Percentiles rank a stretch among this genome's conserved stretches.
These are phyloP conservation scores for Nesoenas mayeri DNA, from an alignment of 2,113 vertebrate genomes.

Conservation along the genomic window DNA sequence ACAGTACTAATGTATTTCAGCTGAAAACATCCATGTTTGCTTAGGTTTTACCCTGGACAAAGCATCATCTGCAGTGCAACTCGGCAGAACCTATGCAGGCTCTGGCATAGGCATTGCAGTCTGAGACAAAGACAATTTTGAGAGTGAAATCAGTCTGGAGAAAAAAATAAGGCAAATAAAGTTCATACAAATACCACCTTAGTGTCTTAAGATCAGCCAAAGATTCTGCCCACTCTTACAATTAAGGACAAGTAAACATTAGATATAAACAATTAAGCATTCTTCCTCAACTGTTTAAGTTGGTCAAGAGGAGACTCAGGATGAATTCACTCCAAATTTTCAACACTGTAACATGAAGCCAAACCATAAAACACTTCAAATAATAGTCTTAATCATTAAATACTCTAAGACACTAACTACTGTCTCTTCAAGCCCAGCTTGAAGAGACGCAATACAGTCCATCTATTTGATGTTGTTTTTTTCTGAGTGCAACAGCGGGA, in stretches of 20 bases:
- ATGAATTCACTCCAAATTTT: neutral
- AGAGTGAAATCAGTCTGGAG: neutral
- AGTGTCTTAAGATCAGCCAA: neutral
- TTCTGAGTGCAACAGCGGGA: neutral
- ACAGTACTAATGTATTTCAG: neutral
- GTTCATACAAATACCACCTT: neutral
- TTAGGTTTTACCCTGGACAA: neutral
- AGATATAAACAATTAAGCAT: neutral
- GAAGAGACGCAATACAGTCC: neutral
- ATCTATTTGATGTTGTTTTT: neutral
- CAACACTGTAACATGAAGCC: neutral
- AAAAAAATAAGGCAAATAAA: neutral
- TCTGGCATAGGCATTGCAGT: neutral
- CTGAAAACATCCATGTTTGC: neutral
- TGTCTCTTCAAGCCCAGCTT: neutral
- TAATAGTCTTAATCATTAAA: neutral
- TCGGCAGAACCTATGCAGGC: neutral
- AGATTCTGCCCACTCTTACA: neutral
- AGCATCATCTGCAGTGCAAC: neutral
- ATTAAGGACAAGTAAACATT: neutral
- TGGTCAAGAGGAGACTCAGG: neutral
- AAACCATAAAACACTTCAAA: neutral
- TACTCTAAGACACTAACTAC: neutral
- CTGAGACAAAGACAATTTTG: neutral
- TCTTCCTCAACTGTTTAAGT: neutral